Percentiles rank a stretch among this genome's conserved stretches.
Conservation (phyloP, 2,888 invertebrate genomes). For the Aquatica leii region DNA sequence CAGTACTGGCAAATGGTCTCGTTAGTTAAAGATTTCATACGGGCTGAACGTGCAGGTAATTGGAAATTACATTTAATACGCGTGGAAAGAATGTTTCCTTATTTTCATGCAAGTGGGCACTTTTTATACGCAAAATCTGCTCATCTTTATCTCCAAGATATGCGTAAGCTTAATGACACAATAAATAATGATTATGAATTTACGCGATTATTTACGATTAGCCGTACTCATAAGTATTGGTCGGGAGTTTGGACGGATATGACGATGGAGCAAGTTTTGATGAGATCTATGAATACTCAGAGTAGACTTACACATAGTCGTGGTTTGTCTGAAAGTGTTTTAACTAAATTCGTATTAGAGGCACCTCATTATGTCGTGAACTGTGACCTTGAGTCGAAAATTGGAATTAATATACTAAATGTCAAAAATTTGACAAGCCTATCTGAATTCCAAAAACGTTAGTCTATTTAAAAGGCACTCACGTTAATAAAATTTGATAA, state of each 20-base stretch:
- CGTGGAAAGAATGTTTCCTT: slow-evolving; percentile 40
- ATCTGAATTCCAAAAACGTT: no score
- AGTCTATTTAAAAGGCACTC: no score
- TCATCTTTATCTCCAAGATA: no score
- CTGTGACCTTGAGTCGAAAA: no score
- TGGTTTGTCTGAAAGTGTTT: slow-evolving; percentile 45
- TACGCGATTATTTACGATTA: slow-evolving; percentile 34
- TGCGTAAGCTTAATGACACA: slow-evolving; percentile 41
- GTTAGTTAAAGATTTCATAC: slow-evolving; percentile 46
- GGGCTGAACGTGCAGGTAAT: slow-evolving; percentile 49
- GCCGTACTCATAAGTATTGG: slow-evolving; percentile 28
- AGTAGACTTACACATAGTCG: slow-evolving; percentile 45
- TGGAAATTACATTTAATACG: slow-evolving; percentile 46
- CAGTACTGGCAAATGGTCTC: slow-evolving; percentile 45
- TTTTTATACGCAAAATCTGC: slow-evolving; percentile 44
- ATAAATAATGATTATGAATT: slow-evolving; percentile 42
- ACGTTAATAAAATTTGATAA: no score
- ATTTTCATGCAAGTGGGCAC: slow-evolving; percentile 44
- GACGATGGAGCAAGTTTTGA: slow-evolving; percentile 19
- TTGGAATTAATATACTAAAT: no score
- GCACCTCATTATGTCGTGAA: no score
- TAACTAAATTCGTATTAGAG: slow-evolving; percentile 45
- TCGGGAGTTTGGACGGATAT: slow-evolving; percentile 16
- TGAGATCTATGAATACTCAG: slow-evolving; percentile 32
- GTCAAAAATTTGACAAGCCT: no score